Evolutionary conservation across 1,140 invertebrate genomes (phyloP), one percentile per base, ranked within the genome.

Genomic region (Tigriopus japonicus): DNA sequence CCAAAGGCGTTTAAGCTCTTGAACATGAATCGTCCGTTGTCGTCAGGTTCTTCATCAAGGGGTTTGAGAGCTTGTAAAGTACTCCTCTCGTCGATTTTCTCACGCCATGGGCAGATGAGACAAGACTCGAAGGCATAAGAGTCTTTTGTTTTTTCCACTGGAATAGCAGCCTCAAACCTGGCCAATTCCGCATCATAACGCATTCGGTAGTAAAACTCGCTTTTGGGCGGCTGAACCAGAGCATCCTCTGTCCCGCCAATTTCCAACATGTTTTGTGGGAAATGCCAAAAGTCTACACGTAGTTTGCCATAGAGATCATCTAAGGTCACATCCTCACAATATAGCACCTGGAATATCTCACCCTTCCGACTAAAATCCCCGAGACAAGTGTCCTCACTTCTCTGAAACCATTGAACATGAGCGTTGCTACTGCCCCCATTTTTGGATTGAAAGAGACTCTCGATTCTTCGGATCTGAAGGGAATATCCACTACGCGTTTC

Each of bases 191-290:
- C n/a, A 5, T 49, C 45, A 12, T 49, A 49, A 15, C 21, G n/a
- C n/a, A 17, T 17, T 21, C 45, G 2, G 45, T 49, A 49, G 45
- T 49, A 49, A 10, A 49, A 49, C 3, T 15, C 45, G 6, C 21
- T 49, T 12, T 3, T 53, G 24, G n/a, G 53, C 56, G 59, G 23
- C 40, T 15, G n/a, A 2, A 17, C 45, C 2, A 53, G 41, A 63
- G 60, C 51, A 42, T 60, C 60, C 3, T 64, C 52, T 13, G 35
- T 55, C n/a, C 42, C 42, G 41, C 28, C 56, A 35, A 45, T 51
- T 19, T 63, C 56, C n/a, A 65, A 35, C 59, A 56, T 54, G 6
- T 49, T 49, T 15, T 49, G n/a, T 15, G 45, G 45, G 10, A 49
- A 17, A 17, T 15, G 45, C 45, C 45, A 49, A 21, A 49, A 49